These are phyloP conservation scores for Atrina japonica DNA, from an alignment of 2,888 invertebrate species.

Conservation along the genomic window DNA sequence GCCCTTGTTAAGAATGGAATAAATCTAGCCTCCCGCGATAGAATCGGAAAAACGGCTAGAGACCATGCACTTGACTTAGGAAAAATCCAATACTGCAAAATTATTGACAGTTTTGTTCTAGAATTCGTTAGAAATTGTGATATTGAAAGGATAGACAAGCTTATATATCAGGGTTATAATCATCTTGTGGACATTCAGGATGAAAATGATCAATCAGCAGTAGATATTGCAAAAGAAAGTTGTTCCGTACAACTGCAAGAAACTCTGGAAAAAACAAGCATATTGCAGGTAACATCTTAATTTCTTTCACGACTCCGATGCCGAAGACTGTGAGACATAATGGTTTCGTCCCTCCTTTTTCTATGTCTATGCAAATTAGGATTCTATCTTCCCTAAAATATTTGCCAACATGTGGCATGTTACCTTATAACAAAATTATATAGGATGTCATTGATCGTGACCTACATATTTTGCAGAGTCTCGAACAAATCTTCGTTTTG, in stretches of 20 bases:
- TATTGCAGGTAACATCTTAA: background rate
- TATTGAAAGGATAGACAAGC: constrained; percentile 63
- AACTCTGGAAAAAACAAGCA: constrained; percentile 3
- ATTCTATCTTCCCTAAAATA: too few relatives aligned
- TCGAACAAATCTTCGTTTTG: too few relatives aligned
- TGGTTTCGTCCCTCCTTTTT: too few relatives aligned
- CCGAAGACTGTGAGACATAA: too few relatives aligned
- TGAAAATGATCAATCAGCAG: constrained; percentile 31
- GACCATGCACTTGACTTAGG: constrained; percentile 56
- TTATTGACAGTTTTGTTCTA: constrained; percentile 65
- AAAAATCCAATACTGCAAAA: constrained; percentile 55
- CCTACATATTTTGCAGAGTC: too few relatives aligned
- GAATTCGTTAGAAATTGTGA: constrained; percentile 57
- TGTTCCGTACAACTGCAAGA: constrained; percentile 10
- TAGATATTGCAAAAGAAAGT: constrained; percentile 14
- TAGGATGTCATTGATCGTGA: too few relatives aligned
- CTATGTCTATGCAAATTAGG: background rate
- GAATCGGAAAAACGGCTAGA: constrained; percentile 66
- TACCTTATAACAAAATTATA: too few relatives aligned
- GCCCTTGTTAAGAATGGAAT: constrained; percentile 65
- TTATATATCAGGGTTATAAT: constrained; percentile 75
- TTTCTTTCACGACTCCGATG: too few relatives aligned
- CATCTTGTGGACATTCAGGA: constrained; percentile 71
- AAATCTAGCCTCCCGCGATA: constrained; percentile 64
- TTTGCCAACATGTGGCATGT: too few relatives aligned